Conservation (phyloP, 2,888 invertebrate genomes). For the Stenolophus ochropezus region DNA sequence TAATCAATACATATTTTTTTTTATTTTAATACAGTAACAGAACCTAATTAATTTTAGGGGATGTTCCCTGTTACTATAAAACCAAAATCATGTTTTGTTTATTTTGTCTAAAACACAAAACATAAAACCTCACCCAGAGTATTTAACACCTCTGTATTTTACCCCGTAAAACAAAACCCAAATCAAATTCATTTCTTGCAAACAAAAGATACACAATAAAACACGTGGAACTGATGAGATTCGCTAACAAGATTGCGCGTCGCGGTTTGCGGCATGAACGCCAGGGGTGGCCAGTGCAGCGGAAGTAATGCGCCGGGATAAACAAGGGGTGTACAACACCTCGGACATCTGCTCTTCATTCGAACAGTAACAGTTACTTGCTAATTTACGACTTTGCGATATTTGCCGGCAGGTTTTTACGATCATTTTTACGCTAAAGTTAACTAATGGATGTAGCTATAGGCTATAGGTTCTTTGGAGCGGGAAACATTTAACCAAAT, state of each 20-base stretch:
- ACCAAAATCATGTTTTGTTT: too few species aligned
- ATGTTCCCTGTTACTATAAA: too few species aligned
- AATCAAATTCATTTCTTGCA: constrained; percentile 33
- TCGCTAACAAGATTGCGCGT: constrained; percentile 48
- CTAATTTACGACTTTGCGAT: constrained; percentile 43
- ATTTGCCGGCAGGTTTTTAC: constrained; percentile 39
- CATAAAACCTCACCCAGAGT: background rate
- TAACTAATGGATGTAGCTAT: constrained; percentile 30
- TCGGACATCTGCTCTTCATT: constrained; percentile 43
- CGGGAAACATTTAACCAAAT: constrained; percentile 10
- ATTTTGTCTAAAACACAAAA: too few species aligned
- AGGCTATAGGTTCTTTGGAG: constrained; percentile 21
- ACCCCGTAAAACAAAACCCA: constrained; percentile 5
- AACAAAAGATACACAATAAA: constrained; percentile 36
- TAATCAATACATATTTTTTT: too few species aligned
- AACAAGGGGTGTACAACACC: constrained; percentile 42
- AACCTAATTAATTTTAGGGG: too few species aligned
- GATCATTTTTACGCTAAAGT: constrained; percentile 44
- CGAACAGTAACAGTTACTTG: constrained; percentile 37
- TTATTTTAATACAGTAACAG: too few species aligned
- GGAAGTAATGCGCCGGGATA: constrained; percentile 47
- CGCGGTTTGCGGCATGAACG: constrained; percentile 39
- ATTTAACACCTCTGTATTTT: constrained; percentile 1
- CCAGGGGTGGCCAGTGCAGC: constrained; percentile 46
- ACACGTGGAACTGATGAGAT: constrained; percentile 24